Conservation (phyloP, 2,113 vertebrate species). For the Recurvirostra avosetta region DNA sequence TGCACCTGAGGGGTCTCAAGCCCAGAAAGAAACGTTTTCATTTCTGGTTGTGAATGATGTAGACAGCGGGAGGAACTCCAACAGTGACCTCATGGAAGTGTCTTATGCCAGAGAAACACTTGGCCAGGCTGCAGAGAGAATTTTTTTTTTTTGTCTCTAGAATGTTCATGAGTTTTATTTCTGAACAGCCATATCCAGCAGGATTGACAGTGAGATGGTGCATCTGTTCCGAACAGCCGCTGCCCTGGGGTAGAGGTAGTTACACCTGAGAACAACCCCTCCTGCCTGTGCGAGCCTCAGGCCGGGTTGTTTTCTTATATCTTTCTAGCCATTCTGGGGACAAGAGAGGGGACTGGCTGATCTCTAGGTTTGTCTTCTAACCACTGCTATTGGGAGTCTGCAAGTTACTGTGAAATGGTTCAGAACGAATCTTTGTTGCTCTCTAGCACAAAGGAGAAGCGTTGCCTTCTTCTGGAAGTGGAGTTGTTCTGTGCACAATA, state of each 20-base stretch:
- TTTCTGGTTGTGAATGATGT: background rate
- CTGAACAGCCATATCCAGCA: background rate
- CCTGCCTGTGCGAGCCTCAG: rapidly evolving
- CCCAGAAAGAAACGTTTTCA: background rate
- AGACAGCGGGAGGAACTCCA: conserved; percentile 10
- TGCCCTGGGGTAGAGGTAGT: background rate
- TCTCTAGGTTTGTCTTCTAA: background rate
- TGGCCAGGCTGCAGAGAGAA: background rate
- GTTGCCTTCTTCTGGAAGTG: background rate
- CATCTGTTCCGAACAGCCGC: background rate
- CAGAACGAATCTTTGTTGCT: background rate
- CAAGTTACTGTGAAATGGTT: background rate
- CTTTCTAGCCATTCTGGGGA: background rate
- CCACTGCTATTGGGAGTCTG: background rate
- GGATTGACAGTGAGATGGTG: background rate
- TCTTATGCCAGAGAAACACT: background rate
- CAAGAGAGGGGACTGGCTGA: background rate
- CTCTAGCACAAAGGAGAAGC: background rate
- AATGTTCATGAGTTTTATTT: background rate
- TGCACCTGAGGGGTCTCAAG: background rate
- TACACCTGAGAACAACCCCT: background rate
- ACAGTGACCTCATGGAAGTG: background rate
- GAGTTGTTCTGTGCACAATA: background rate
- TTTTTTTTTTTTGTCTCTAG: background rate
- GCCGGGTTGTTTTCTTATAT: rapidly evolving